A percentile compares a stretch with the other conserved stretches of the same genome.
These are phyloP conservation scores for Pseudolycoriella hygida DNA, from an alignment of 2,888 invertebrate species.

Conservation along the genomic window DNA sequence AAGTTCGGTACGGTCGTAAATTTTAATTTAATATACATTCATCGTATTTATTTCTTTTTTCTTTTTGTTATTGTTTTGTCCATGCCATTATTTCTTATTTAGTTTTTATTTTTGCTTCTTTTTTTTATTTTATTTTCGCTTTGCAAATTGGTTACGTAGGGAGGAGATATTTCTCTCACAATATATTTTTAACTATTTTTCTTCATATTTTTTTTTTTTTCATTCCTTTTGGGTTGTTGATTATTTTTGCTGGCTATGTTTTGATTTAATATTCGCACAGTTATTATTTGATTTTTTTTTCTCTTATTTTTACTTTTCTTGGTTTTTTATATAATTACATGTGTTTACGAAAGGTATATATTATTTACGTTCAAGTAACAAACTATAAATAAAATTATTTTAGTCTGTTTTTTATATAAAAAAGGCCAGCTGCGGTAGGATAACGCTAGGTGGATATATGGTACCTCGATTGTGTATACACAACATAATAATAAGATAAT, in stretches of 20 bases:
- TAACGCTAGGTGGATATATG: too few species aligned
- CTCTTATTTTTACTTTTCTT: neutral
- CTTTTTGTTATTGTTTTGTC: neutral
- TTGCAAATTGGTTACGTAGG: too few species aligned
- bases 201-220: neutral
- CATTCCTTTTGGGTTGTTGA: neutral
- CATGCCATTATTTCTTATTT: neutral
- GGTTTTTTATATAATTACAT: neutral
- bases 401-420: too few species aligned
- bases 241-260: constrained; percentile 1
- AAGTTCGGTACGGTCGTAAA: constrained; percentile 1
- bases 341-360: neutral
- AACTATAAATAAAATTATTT: too few species aligned
- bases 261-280: neutral
- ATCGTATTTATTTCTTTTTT: neutral
- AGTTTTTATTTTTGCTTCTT: neutral
- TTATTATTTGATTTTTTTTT: neutral
- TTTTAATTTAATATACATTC: constrained; percentile 1
- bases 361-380: neutral
- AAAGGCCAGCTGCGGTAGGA: too few species aligned
- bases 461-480: too few species aligned
- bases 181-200: neutral
- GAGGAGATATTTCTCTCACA: neutral
- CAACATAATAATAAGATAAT: too few species aligned
- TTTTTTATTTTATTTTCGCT: neutral